phyloP scores from a whole-genome alignment of 2,113 vertebrate species.

The Notothenia coriiceps region DNA sequence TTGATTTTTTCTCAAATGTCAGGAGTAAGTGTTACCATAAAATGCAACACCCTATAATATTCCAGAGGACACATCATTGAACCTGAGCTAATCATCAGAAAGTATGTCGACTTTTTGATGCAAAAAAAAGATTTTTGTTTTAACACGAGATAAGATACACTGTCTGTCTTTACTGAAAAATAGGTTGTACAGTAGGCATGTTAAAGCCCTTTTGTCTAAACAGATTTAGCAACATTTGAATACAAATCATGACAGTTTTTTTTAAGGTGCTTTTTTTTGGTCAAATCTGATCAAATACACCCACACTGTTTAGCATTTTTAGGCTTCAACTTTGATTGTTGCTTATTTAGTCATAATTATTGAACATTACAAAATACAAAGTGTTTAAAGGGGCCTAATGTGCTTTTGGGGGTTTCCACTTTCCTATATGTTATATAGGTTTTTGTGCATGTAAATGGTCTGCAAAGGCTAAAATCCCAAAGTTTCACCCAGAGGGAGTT shows the following conservation, averaged over 20 bases:
- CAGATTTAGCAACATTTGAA: not conserved
- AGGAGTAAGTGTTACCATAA: slow-evolving; percentile 50
- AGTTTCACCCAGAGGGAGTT: too few relatives aligned
- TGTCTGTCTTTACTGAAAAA: not conserved
- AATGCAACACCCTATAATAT: slow-evolving; percentile 32
- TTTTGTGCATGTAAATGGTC: too few relatives aligned
- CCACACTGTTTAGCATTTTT: not conserved
- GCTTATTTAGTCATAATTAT: not conserved
- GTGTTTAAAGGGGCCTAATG: too few relatives aligned
- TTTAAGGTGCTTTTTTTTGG: not conserved
- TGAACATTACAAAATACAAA: too few relatives aligned
- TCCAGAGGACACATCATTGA: slow-evolving; percentile 35
- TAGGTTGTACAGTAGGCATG: too few relatives aligned
- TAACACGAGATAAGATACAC: not conserved
- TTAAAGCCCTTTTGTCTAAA: not conserved
- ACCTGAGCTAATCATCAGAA: slow-evolving; percentile 5
- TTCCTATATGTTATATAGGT: too few relatives aligned
- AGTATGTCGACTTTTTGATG: not conserved
- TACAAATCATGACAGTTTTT: not conserved
- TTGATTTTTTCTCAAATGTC: slow-evolving; percentile 74
- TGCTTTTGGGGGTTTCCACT: too few relatives aligned
- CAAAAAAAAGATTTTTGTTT: not conserved
- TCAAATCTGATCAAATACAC: not conserved
- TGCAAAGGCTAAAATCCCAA: too few relatives aligned
- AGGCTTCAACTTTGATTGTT: too few relatives aligned